Percentiles rank a stretch among this genome's conserved stretches.
These are phyloP conservation scores for Lepidonotus clava DNA, from an alignment of 2,888 invertebrate genomes.

Conservation along the genomic window DNA sequence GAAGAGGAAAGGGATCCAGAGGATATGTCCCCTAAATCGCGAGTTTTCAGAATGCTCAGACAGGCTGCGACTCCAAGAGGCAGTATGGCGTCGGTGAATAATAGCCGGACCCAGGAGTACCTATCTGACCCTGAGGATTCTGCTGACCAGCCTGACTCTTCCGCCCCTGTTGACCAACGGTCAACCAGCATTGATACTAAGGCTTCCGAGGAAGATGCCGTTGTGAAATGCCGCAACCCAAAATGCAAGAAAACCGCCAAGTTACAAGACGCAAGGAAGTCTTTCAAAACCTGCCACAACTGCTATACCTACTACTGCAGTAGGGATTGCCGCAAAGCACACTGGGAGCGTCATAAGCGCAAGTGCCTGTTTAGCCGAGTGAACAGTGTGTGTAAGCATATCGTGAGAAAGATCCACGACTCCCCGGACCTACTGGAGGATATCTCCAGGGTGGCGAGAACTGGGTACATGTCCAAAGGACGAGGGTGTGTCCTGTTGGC, in stretches of 20 bases:
- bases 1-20: background rate
- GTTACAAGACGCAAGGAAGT: constrained; percentile 88
- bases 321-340: constrained; percentile 91
- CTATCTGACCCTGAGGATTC: constrained; percentile 30
- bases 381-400: constrained; percentile 90
- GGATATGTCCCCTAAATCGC: constrained; percentile 27
- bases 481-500: constrained; percentile 95
- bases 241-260: constrained; percentile 75
- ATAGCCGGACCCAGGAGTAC: constrained; percentile 9
- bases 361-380: constrained; percentile 94
- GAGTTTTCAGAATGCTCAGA: constrained; percentile 40
- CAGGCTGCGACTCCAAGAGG: constrained; percentile 40
- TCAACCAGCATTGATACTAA: background rate
- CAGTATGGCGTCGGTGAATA: constrained; percentile 40
- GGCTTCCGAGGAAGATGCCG: constrained; percentile 59
- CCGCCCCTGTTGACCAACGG: background rate
- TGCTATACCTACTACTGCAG: constrained; percentile 97
- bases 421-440: constrained; percentile 82
- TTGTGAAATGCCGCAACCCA: constrained; percentile 73
- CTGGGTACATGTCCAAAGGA: constrained; percentile 91
- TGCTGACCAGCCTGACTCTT: background rate
- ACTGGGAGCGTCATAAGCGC: constrained; percentile 94
- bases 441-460: constrained; percentile 90
- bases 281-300: constrained; percentile 96
- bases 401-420: constrained; percentile 81